Base-by-base conservation (phyloP, 1,140 invertebrate species). In the Physella acuta region DNA sequence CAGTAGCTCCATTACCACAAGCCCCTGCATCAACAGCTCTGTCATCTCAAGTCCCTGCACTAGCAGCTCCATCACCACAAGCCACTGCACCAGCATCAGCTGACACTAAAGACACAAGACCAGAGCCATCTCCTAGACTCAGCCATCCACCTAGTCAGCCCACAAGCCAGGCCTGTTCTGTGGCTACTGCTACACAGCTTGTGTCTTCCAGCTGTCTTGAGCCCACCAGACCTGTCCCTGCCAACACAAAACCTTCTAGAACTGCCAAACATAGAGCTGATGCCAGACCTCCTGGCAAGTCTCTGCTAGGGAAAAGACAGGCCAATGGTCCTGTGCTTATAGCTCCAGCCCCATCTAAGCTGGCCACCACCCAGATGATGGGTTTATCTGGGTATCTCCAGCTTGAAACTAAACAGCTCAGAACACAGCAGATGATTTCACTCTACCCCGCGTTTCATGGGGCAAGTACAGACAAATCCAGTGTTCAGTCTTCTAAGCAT, bases 311-410 rank as follows among this genome's bases (percentile, higher is more conserved):
- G 17, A 68, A 68, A 55, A 17, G 66, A 51, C 55, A 34, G 2
- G 66, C 66, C 16, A 60, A n/a, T 36, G 49, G 26, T 20, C 66
- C 66, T 11, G 28, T 68, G 1, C 34, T 24, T 8, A 59, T 68
- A 3, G 66, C 66, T 2, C 66, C 66, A 30, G 66, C 56, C 33
- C 66, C 66, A 26, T 53, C 66, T 8, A 68, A 68, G 39, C 55
- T 56, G 8, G n/a, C 33, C 53, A 31, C 33, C 52, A 37, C 30
- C 49, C 4, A 24, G 4, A 2, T 56, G 24, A n/a, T n/a, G n/a
- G n/a, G n/a, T 26, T 14, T 8, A 2, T 20, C 37, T 24, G 24
- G 0, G 11, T 62, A 31, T 16, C 34, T 16, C 28, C 4, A 11
- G n/a, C 28, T 14, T 8, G n/a, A 11, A 30, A 5, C 0, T 8